Percentiles rank a stretch among this genome's conserved stretches.
Conservation (phyloP, 2,888 invertebrate species). For the Epsilonema sp. region DNA sequence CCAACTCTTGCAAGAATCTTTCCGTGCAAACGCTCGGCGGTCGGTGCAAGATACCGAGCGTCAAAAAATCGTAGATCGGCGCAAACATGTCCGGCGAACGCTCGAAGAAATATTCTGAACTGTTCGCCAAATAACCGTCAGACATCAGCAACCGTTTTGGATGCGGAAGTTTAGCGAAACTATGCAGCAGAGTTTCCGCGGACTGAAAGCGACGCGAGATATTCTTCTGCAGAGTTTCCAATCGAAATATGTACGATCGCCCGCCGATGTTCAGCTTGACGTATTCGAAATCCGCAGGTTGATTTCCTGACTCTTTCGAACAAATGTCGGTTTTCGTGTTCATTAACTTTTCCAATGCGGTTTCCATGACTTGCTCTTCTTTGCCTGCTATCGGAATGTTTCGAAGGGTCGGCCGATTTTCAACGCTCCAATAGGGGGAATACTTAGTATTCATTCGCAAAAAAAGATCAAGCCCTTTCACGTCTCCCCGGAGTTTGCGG, state of each 20-base stretch:
- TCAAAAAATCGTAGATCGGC: constrained; percentile 20
- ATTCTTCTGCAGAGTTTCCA: constrained; percentile 14
- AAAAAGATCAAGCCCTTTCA: no score
- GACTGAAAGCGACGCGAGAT: constrained; percentile 8
- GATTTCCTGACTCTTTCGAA: no score
- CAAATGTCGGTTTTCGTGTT: no score
- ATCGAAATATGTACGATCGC: constrained; percentile 16
- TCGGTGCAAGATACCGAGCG: constrained; percentile 28
- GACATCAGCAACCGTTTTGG: constrained; percentile 9
- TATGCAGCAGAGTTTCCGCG: background rate
- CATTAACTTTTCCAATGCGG: no score
- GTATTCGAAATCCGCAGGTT: no score
- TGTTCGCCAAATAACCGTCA: constrained; percentile 17
- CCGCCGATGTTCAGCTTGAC: constrained; percentile 21
- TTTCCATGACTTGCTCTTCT: no score
- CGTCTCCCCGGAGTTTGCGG: no score
- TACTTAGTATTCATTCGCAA: no score
- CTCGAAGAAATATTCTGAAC: constrained; percentile 22
- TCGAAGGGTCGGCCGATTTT: no score
- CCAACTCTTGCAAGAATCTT: constrained; percentile 33
- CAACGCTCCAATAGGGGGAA: no score
- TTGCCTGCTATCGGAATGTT: no score
- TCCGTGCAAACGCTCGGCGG: constrained; percentile 33
- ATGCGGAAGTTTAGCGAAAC: constrained; percentile 8
- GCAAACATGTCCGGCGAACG: constrained; percentile 18